phyloP scores from a whole-genome alignment of 2,113 vertebrate genomes.

The Bujurquina vittata region DNA sequence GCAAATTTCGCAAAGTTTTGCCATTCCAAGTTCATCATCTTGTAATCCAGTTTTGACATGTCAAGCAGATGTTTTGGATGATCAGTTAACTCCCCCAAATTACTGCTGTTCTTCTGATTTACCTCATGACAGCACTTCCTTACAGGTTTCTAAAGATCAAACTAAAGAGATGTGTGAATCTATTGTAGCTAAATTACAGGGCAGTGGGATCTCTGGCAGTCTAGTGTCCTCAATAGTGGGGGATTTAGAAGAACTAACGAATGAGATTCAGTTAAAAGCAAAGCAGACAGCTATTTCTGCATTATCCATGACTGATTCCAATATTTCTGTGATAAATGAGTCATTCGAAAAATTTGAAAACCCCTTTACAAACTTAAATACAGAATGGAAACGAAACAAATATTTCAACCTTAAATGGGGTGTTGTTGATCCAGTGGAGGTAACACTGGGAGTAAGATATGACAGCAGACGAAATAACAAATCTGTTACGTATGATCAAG shows the following conservation, averaged over 20 bases:
- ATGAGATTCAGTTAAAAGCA: not conserved
- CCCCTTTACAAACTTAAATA: no score
- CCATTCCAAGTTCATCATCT: slow-evolving; percentile 8
- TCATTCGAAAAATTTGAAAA: no score
- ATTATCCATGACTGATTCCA: no score
- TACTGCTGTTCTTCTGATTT: slow-evolving; percentile 1
- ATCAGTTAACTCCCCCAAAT: not conserved
- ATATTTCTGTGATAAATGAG: no score
- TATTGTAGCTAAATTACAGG: not conserved
- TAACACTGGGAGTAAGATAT: no score
- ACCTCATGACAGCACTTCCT: not conserved
- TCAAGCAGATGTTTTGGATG: slow-evolving; percentile 10
- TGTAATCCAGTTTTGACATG: slow-evolving; percentile 23
- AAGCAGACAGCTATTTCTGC: no score
- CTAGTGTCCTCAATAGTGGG: not conserved
- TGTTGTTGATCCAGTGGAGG: not conserved
- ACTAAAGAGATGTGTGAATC: slow-evolving; percentile 1
- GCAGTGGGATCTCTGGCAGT: no score
- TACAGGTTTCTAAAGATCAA: not conserved
- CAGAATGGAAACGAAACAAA: not conserved
- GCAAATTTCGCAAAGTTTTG: slow-evolving; percentile 14
- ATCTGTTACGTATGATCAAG: slow-evolving; percentile 10
- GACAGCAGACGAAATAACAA: not conserved
- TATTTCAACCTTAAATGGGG: not conserved
- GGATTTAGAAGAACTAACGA: not conserved